phyloP scores from a whole-genome alignment of 2,113 vertebrate species.

The Danio rerio region DNA sequence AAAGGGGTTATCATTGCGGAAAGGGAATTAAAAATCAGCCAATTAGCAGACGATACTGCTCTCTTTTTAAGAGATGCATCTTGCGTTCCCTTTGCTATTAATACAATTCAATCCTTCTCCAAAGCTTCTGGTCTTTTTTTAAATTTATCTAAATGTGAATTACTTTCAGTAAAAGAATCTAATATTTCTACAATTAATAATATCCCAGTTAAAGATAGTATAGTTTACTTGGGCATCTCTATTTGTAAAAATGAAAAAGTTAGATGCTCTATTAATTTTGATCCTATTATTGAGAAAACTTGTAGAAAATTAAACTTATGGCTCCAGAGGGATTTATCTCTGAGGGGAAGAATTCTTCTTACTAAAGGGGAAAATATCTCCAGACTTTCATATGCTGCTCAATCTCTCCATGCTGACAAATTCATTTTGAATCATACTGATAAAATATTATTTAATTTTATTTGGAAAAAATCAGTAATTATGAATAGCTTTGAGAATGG shows the following conservation, averaged over 20 bases:
- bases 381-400: too few relatives aligned
- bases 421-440: too few relatives aligned
- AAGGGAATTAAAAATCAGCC: background rate
- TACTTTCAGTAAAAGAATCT: too few relatives aligned
- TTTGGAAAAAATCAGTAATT: background rate
- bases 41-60: background rate
- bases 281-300: too few relatives aligned
- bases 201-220: background rate
- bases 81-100: background rate
- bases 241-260: background rate
- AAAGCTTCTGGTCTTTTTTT: conserved; percentile 4
- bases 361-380: too few relatives aligned
- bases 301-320: too few relatives aligned
- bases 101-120: background rate
- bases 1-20: background rate
- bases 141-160: background rate
- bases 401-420: too few relatives aligned
- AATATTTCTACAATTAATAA: background rate
- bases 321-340: too few relatives aligned
- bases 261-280: background rate
- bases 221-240: background rate
- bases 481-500: too few relatives aligned
- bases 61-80: background rate
- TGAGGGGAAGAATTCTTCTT: too few relatives aligned
- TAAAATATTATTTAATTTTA: background rate